phyloP scores from a whole-genome alignment of 1,140 invertebrate species.

The Solenopsis fugax region DNA sequence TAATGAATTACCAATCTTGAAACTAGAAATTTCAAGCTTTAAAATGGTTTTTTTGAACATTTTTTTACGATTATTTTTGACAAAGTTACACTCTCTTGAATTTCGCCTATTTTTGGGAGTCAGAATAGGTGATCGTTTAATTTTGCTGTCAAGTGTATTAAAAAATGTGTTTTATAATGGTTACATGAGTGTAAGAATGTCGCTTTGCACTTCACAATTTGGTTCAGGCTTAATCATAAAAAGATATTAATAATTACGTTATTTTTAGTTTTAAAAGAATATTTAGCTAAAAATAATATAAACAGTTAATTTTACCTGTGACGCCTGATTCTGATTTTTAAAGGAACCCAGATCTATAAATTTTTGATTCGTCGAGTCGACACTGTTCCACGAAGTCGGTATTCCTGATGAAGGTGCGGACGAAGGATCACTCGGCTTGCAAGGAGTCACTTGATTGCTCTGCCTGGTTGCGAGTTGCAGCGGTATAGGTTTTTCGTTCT shows the following conservation, averaged over 20 bases:
- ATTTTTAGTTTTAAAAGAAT: neutral
- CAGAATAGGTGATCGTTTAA: too few relatives aligned
- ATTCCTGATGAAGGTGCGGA: conserved; percentile 23
- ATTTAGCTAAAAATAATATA: neutral
- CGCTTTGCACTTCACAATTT: neutral
- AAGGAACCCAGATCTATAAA: conserved; percentile 65
- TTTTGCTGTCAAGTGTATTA: too few relatives aligned
- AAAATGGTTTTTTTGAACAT: too few relatives aligned
- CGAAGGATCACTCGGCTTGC: conserved; percentile 43
- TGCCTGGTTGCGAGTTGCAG: conserved; percentile 55
- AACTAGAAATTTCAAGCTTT: too few relatives aligned
- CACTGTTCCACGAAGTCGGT: conserved; percentile 21
- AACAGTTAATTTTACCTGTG: conserved; percentile 32
- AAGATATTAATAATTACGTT: neutral
- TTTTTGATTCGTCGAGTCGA: conserved; percentile 46
- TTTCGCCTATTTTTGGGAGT: too few relatives aligned
- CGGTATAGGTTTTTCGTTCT: conserved; percentile 82
- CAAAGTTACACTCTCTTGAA: too few relatives aligned
- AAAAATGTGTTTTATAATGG: neutral
- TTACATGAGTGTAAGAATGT: neutral
- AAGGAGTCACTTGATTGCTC: conserved; percentile 7
- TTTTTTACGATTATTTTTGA: too few relatives aligned
- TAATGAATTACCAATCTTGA: too few relatives aligned
- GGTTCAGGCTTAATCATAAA: neutral
- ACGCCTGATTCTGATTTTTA: conserved; percentile 4